phyloP scores from a whole-genome alignment of 2,888 invertebrate species.

The Thecocarcelia acutangulata region DNA sequence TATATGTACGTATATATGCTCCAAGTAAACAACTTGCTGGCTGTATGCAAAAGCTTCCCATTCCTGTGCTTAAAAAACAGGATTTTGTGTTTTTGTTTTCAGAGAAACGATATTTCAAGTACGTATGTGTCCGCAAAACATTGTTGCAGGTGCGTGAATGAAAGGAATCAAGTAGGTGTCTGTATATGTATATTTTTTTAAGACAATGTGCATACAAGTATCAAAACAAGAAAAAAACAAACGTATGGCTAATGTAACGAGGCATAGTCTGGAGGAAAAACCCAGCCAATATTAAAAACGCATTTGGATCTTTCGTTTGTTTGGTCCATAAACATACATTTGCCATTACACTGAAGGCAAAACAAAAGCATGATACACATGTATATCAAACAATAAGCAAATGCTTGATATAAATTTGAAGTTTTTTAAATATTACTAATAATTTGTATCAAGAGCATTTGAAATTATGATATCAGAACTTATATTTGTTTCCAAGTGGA shows the following conservation, averaged over 20 bases:
- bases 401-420: no score
- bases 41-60: slow-evolving; percentile 52
- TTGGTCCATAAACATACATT: slow-evolving; percentile 50
- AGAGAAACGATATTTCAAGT: slow-evolving; percentile 20
- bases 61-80: slow-evolving; percentile 12
- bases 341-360: slow-evolving; percentile 9
- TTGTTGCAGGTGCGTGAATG: slow-evolving; percentile 68
- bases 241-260: slow-evolving; percentile 18
- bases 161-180: slow-evolving; percentile 60
- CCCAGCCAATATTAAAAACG: slow-evolving; percentile 41
- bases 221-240: slow-evolving; percentile 28
- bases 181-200: slow-evolving; percentile 4
- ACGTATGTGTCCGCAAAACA: slow-evolving; percentile 43
- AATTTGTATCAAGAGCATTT: no score
- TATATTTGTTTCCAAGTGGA: no score
- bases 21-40: slow-evolving; percentile 1
- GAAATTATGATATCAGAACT: no score
- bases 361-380: no score
- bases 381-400: no score
- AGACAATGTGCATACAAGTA: slow-evolving; percentile 17
- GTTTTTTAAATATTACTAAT: no score
- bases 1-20: slow-evolving; percentile 25
- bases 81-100: slow-evolving; percentile 33
- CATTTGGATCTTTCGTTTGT: slow-evolving; percentile 27
- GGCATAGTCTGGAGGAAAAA: slow-evolving; percentile 16